phyloP scores from a whole-genome alignment of 2,113 vertebrate species.

The Pseudorasbora parva region DNA sequence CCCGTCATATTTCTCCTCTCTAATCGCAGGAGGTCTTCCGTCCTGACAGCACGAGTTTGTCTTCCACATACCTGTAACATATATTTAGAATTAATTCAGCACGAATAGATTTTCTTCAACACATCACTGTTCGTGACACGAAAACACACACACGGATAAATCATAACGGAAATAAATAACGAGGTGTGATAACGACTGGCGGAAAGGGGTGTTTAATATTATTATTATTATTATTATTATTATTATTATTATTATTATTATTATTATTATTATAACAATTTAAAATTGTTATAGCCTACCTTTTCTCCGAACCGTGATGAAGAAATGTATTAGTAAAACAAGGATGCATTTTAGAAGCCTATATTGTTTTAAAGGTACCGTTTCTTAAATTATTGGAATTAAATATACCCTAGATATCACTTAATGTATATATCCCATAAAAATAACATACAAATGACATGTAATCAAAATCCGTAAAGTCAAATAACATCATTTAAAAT shows the following conservation, averaged over 20 bases:
- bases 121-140: not conserved
- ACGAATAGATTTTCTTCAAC: not conserved
- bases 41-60: constrained; percentile 18
- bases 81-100: constrained; percentile 10
- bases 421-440: not conserved
- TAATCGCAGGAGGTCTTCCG: constrained; percentile 28
- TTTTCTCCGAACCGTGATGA: not conserved
- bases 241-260: not conserved
- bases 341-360: not conserved
- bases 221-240: not conserved
- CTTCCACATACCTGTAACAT: constrained; percentile 2
- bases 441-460: not conserved
- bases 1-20: not conserved
- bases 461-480: not conserved
- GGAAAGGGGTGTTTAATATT: not conserved
- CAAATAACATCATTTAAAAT: not conserved
- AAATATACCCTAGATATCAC: not conserved
- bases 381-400: not conserved
- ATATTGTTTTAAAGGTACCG: not conserved
- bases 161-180: not conserved
- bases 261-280: not conserved
- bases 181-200: too few relatives aligned
- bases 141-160: not conserved
- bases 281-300: not conserved
- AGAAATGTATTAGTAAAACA: not conserved